These are phyloP conservation scores for Tinamus guttatus DNA, from an alignment of 2,113 vertebrate genomes.

Conservation along the genomic window DNA sequence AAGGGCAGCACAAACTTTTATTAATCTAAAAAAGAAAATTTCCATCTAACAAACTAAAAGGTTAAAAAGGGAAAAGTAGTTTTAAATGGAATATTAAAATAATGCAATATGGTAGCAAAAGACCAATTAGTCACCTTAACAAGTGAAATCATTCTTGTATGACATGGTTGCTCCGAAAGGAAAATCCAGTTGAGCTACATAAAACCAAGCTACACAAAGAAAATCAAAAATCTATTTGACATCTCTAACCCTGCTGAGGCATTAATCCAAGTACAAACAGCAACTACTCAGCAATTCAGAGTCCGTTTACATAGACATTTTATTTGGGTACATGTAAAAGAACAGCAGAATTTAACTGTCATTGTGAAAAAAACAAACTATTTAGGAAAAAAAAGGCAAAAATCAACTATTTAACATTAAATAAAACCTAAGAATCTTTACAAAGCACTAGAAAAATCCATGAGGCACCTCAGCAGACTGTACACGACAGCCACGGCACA, in stretches of 20 bases:
- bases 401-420: not conserved
- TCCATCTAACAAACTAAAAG: slow-evolving; percentile 55
- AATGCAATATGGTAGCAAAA: not conserved
- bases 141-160: slow-evolving; percentile 66
- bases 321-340: not conserved
- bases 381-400: not conserved
- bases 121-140: slow-evolving; percentile 50
- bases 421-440: not conserved
- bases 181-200: slow-evolving; percentile 60
- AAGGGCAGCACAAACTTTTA: slow-evolving; percentile 43
- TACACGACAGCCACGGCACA: accelerated
- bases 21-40: slow-evolving; percentile 32
- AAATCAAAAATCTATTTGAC: slow-evolving; percentile 64
- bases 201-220: slow-evolving; percentile 66
- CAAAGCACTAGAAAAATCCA: not conserved
- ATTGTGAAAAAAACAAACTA: not conserved
- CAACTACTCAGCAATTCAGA: not conserved
- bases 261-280: slow-evolving; percentile 60
- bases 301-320: slow-evolving; percentile 18
- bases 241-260: slow-evolving; percentile 64
- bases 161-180: slow-evolving; percentile 48
- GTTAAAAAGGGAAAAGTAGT: slow-evolving; percentile 5
- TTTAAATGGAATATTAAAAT: slow-evolving; percentile 31
- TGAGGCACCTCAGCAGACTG: not conserved
- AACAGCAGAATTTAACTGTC: not conserved